These are phyloP conservation scores for Mirza zaza DNA, from an alignment of 2,113 vertebrate species.

Conservation along the genomic window DNA sequence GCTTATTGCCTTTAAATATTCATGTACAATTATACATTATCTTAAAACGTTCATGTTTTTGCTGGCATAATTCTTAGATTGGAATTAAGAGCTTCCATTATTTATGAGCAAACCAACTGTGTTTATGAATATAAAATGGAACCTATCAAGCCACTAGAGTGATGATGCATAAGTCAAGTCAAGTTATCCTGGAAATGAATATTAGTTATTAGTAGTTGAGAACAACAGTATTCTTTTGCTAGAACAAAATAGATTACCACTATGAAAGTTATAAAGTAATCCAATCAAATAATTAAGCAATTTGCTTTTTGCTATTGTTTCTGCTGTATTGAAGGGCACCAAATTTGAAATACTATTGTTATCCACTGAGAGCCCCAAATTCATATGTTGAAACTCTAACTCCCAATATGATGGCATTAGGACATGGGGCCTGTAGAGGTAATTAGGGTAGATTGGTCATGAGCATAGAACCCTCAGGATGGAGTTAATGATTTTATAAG, in stretches of 20 bases:
- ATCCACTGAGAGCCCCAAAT: background rate
- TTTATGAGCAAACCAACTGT: slow-evolving; percentile 55
- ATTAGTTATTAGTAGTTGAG: background rate
- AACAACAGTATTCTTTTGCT: background rate
- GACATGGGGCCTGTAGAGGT: background rate
- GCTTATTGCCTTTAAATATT: slow-evolving; percentile 59
- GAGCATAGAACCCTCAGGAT: background rate
- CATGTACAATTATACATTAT: slow-evolving; percentile 40
- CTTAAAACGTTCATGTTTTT: slow-evolving; percentile 54
- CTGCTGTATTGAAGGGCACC: background rate
- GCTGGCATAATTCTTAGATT: slow-evolving; percentile 60
- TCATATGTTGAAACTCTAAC: background rate
- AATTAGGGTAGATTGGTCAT: background rate
- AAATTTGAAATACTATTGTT: background rate
- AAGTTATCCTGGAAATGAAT: slow-evolving; percentile 35
- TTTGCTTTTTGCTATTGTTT: background rate
- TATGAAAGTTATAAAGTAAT: background rate
- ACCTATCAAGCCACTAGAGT: background rate
- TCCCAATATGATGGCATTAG: background rate
- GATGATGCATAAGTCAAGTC: slow-evolving; percentile 25
- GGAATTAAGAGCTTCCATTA: slow-evolving; percentile 50
- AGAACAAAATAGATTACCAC: background rate
- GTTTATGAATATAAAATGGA: slow-evolving; percentile 44
- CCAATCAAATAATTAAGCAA: background rate
- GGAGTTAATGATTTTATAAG: background rate